Base-by-base conservation (phyloP, 2,113 vertebrate species). In the Mormyrus iriodes region DNA sequence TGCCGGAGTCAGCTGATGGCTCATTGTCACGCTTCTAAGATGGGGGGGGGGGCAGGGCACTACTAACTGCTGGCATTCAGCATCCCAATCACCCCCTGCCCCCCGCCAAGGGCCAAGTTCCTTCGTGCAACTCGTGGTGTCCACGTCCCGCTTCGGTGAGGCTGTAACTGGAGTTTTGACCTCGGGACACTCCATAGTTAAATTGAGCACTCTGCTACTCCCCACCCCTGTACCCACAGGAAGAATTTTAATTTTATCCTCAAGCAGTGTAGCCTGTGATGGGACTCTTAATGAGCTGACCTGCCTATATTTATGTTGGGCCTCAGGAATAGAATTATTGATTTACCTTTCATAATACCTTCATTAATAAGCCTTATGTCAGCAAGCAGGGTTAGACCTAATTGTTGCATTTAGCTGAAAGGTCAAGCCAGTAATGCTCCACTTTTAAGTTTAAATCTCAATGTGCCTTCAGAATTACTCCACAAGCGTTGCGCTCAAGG, bases 281-380 rank as follows among this genome's bases (percentile, higher is more conserved):
- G 44, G 24, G 82, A 84, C 82, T 87, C 7, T n/a, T 87, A 65
- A 42, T 87, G 55, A 65, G 35, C 53, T 19, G 35, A 19, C 55
- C 52, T 35, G 15, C 76, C 48, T 52, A 27, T 48, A 24, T 88
- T 48, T 24, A 52, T 53, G 69, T 88, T 88, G 88, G 88, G 46
- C 82, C 82, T 49, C 44, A 35, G 46, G 58, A 53, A 49, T 39
- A 87, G 55, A 27, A 90, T 92, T 92, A 94, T 95, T 91, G 88
- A 95, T 96, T 89, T 90, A 83, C 88, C 91, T 94, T 93, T 95
- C 91, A 91, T 93, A 93, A 93, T 93, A 93, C 94, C 93, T 95
- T 95, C 92, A 95, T 95, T 94, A 93, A 92, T 94, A 93, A 93
- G 91, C 90, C 88, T 93, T 92, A 91, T 92, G 92, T 93, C 92